Percentiles rank a stretch among this genome's conserved stretches.
Conservation (phyloP, 2,888 invertebrate species). For the Cosmopolites sordidus region DNA sequence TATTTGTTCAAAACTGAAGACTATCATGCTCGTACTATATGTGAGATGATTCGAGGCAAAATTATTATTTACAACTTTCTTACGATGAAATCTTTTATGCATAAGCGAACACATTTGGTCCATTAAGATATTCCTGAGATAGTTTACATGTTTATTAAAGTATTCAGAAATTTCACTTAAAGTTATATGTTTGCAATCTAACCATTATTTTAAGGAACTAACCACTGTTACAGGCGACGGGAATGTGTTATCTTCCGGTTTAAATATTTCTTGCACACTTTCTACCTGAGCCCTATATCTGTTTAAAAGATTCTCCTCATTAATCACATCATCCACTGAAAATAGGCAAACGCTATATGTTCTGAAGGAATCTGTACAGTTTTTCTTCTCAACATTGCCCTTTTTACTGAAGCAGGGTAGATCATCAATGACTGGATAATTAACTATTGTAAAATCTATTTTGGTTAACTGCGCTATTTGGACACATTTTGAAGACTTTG, state of each 20-base stretch:
- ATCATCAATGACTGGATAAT: no score
- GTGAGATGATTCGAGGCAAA: conserved; percentile 32
- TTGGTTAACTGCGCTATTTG: no score
- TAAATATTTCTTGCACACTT: conserved; percentile 16
- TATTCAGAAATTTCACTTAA: conserved; percentile 23
- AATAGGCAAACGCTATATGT: conserved; percentile 33
- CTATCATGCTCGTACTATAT: conserved; percentile 37
- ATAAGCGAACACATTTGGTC: conserved; percentile 29
- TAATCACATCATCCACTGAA: conserved; percentile 31
- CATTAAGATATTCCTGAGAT: conserved; percentile 27
- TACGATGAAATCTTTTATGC: conserved; percentile 17
- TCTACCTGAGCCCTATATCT: conserved; percentile 25
- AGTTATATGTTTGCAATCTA: conserved; percentile 34
- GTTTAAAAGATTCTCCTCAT: conserved; percentile 28
- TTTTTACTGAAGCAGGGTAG: conserved; percentile 25
- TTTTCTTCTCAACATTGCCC: conserved; percentile 16
- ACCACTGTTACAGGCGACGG: conserved; percentile 18
- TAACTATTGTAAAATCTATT: no score
- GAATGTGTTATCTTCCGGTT: conserved; percentile 23
- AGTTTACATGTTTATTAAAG: conserved; percentile 29
- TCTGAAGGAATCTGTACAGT: conserved; percentile 28
- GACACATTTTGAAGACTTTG: no score
- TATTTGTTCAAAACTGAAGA: conserved; percentile 39
- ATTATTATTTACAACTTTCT: conserved; percentile 2
- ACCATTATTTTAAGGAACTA: conserved; percentile 4